These are phyloP conservation scores for Chrysoperla carnea DNA, from an alignment of 1,140 invertebrate species.

Conservation along the genomic window DNA sequence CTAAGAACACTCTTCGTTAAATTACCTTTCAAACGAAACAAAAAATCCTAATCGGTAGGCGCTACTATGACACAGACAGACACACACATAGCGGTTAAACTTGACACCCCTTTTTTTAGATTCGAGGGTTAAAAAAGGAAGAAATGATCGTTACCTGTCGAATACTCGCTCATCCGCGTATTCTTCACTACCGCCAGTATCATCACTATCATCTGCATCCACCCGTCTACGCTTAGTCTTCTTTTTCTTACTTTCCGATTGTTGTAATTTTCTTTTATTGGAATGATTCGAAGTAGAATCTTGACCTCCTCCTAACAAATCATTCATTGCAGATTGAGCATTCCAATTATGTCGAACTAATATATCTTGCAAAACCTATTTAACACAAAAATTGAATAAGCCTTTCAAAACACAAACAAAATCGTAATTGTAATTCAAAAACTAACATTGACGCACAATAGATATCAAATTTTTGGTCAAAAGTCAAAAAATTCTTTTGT, in stretches of 20 bases:
- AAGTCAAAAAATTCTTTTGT: slow-evolving; percentile 15
- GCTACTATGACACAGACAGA: no score
- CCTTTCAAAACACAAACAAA: no score
- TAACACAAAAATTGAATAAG: slow-evolving; percentile 4
- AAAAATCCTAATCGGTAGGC: no score
- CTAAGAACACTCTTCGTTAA: no score
- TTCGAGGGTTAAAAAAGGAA: no score
- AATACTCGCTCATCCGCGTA: slow-evolving; percentile 14
- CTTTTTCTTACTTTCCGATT: slow-evolving; percentile 5
- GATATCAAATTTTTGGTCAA: slow-evolving; percentile 6
- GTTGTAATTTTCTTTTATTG: slow-evolving; percentile 11
- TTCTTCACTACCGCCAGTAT: slow-evolving; percentile 12
- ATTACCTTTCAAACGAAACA: no score
- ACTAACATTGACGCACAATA: not conserved
- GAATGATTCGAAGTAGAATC: slow-evolving; percentile 7
- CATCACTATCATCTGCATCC: slow-evolving; percentile 14
- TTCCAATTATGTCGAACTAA: slow-evolving; percentile 15
- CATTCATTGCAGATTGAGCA: slow-evolving; percentile 14
- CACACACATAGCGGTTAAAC: no score
- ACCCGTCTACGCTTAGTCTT: not conserved
- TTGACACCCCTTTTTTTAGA: no score
- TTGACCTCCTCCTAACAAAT: slow-evolving; percentile 8
- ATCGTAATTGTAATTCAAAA: not conserved
- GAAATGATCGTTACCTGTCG: slow-evolving; percentile 16
- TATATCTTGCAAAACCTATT: slow-evolving; percentile 15